Conservation (phyloP, 35 echinoderm and acorn worm species). For the Diadema setosum region DNA sequence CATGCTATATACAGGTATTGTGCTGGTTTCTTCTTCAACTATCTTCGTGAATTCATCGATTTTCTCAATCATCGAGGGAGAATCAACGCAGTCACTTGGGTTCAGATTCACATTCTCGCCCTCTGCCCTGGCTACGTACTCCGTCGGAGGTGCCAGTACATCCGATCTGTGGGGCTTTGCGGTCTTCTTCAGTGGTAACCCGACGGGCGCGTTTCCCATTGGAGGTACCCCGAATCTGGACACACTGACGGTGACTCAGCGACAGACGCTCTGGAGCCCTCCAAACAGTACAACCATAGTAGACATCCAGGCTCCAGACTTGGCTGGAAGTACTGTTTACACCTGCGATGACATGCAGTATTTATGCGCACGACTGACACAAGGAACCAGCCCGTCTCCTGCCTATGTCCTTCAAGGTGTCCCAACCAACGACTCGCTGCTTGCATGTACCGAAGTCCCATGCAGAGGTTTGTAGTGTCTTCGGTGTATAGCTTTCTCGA, state of each 20-base stretch:
- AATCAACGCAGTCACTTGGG: background rate
- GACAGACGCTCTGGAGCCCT: background rate
- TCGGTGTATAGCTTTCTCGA: background rate
- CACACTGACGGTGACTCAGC: background rate
- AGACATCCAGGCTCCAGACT: background rate
- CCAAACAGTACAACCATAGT: background rate
- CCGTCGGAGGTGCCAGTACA: background rate
- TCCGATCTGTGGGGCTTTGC: constrained; percentile 51
- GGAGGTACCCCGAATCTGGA: background rate
- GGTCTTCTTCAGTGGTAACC: background rate
- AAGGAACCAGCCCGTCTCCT: background rate
- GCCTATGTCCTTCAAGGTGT: background rate
- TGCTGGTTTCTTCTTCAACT: background rate
- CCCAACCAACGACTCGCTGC: background rate
- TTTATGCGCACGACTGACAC: constrained; percentile 53
- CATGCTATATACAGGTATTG: background rate
- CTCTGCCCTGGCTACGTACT: background rate
- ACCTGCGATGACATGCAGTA: constrained; percentile 25
- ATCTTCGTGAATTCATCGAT: background rate
- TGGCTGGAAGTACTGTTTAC: background rate
- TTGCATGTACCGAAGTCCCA: constrained; percentile 31
- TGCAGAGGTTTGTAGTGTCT: constrained; percentile 42
- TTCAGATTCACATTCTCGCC: background rate
- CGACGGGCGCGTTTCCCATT: background rate
- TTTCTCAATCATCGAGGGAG: background rate